These are phyloP conservation scores for Megamerina dolium DNA, from an alignment of 2,888 invertebrate genomes.

Conservation along the genomic window DNA sequence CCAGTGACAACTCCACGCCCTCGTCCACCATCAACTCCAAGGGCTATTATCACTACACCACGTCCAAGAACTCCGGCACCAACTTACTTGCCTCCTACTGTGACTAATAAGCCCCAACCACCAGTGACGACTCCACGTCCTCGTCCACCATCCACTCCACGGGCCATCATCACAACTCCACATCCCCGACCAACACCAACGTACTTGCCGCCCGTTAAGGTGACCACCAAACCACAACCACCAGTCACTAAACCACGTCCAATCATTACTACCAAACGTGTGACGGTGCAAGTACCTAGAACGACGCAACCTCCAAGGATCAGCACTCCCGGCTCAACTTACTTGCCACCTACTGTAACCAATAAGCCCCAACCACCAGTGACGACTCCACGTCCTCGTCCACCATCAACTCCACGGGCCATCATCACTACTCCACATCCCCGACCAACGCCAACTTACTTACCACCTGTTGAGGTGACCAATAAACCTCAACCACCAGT, in stretches of 20 bases:
- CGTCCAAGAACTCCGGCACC: constrained; percentile 14
- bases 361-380: too few relatives aligned
- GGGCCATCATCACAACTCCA: constrained; percentile 18
- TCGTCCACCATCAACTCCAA: constrained; percentile 19
- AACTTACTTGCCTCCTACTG: constrained; percentile 29
- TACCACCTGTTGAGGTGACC: too few relatives aligned
- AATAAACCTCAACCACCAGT: too few relatives aligned
- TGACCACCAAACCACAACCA: constrained; percentile 12
- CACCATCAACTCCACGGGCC: too few relatives aligned
- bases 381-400: too few relatives aligned
- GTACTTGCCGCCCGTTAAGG: constrained; percentile 9
- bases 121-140: constrained; percentile 10
- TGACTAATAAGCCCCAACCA: too few relatives aligned
- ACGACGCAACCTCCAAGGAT: constrained; percentile 15
- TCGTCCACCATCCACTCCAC: constrained; percentile 14
- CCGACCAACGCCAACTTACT: too few relatives aligned
- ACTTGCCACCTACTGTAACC: constrained; percentile 21
- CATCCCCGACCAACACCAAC: constrained; percentile 15
- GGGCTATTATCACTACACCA: constrained; percentile 15
- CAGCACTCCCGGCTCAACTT: constrained; percentile 24
- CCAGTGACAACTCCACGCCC: constrained; percentile 14
- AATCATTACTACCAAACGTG: constrained; percentile 1
- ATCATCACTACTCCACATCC: too few relatives aligned
- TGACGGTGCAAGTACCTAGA: too few relatives aligned
- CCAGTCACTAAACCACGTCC: constrained; percentile 11